phyloP scores from a whole-genome alignment of 1,140 invertebrate species.

The Drosophila funebris region DNA sequence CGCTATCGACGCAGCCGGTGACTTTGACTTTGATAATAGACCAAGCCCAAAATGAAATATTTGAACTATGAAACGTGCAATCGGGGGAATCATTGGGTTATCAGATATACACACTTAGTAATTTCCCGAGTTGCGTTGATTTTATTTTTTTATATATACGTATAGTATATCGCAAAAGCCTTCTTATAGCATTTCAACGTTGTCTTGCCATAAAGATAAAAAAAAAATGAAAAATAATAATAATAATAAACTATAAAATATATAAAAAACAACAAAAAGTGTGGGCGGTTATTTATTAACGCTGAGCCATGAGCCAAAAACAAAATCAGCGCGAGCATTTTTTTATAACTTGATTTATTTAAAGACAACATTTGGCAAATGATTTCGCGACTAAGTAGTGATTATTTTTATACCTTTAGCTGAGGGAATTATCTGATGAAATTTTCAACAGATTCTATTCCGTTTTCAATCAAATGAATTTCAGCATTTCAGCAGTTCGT shows the following conservation, averaged over 20 bases:
- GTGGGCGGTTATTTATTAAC: constrained; percentile 77
- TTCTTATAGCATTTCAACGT: constrained; percentile 59
- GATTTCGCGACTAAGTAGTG: constrained; percentile 44
- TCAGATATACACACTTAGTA: constrained; percentile 32
- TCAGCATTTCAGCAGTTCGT: too few relatives aligned
- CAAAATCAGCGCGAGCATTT: constrained; percentile 66
- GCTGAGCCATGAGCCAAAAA: constrained; percentile 61
- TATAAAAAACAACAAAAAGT: constrained; percentile 25
- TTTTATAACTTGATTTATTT: constrained; percentile 82
- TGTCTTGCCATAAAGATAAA: constrained; percentile 66
- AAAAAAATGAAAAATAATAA: too few relatives aligned
- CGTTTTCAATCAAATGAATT: neutral
- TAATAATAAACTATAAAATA: constrained; percentile 10
- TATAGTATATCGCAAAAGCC: constrained; percentile 9
- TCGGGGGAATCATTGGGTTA: constrained; percentile 27
- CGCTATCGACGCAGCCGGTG: constrained; percentile 48
- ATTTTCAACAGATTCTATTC: neutral
- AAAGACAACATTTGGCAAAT: constrained; percentile 64
- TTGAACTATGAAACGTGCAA: constrained; percentile 27
- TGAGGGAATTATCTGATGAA: constrained; percentile 18
- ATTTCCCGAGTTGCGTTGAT: constrained; percentile 58
- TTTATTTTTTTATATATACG: constrained; percentile 16
- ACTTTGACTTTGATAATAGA: constrained; percentile 62
- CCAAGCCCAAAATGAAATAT: constrained; percentile 21
- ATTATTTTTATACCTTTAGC: constrained; percentile 39